Base-by-base conservation (phyloP, 37 sponge, comb jelly and placozoan genomes). In the Crambe crambe region DNA sequence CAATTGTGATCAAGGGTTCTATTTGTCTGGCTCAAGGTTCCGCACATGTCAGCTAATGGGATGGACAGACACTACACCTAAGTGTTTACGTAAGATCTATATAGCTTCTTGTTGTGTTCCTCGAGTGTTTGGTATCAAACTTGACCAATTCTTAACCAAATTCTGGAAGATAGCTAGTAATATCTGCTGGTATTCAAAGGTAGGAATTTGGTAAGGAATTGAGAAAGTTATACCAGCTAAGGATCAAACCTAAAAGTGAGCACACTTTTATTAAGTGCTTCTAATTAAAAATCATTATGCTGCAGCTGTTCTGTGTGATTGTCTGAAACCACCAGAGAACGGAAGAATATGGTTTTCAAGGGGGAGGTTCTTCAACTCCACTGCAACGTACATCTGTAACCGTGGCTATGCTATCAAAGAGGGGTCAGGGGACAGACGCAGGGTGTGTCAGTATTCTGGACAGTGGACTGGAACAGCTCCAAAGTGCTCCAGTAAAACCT, bases 401-500 rank as follows among this genome's bases (percentile, higher is more conserved):
- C 41, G 62, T 30, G 88, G 87, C 71, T 87, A 60, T 71, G n/a
- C n/a, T n/a, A n/a, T n/a, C n/a, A n/a, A n/a, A n/a, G 23, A 31
- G 27, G 31, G 86, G n/a, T 25, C 78, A 86, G 58, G 72, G 2
- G 27, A 43, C 43, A 35, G 3, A 4, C 57, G 27, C 3, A 43
- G 92, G 29, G 39, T 39, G 3, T 92, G 92, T 70, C 73, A 80
- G 47, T 23, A 54, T 20, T 66, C 72, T 76, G 89, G 93, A 60
- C 21, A 60, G 42, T 93, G 89, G 89, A 71, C 78, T 23, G 93
- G 86, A 42, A 10, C 17, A 31, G 75, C 61, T 10, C 93, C 93
- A 40, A 21, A 51, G 20, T 93, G 93, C 76, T 36, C 21, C 27
- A 27, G 85, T 90, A 70, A 86, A 58, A n/a, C n/a, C n/a, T 27